Conservation (phyloP, 2,888 invertebrate genomes). For the Pseudococcus viburni region DNA sequence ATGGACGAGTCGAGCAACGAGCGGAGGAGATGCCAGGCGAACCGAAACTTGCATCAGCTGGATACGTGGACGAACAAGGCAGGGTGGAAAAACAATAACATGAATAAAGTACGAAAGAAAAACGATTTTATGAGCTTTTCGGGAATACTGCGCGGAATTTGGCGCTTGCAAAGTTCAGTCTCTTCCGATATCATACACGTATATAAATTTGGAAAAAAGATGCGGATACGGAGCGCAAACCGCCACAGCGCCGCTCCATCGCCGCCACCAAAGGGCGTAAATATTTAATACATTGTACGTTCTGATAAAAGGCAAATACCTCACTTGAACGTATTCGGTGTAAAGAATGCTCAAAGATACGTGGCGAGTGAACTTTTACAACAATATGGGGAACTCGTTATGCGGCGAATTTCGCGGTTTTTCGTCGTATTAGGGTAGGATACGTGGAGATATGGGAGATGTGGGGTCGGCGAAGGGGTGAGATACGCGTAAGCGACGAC, state of each 20-base stretch:
- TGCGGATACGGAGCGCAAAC: neutral
- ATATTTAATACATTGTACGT: neutral
- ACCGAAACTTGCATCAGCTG: neutral
- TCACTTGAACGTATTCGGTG: neutral
- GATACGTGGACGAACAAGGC: neutral
- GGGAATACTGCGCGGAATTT: slow-evolving; percentile 4
- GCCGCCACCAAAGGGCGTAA: neutral
- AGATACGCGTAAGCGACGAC: slow-evolving; percentile 25
- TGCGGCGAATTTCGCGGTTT: neutral
- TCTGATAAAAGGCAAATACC: slow-evolving; percentile 23
- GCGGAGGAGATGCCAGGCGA: neutral
- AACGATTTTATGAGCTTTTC: slow-evolving; percentile 29
- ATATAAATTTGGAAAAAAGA: slow-evolving; percentile 18
- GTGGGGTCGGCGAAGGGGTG: neutral
- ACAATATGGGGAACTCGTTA: slow-evolving; percentile 19
- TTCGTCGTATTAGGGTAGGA: neutral
- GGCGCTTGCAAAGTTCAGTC: neutral
- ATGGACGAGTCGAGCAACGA: neutral
- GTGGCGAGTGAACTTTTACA: slow-evolving; percentile 13
- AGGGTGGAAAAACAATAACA: slow-evolving; percentile 10
- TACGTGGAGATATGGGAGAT: no score
- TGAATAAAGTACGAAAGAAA: slow-evolving; percentile 31
- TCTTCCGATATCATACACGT: slow-evolving; percentile 11
- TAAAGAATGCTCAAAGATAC: slow-evolving; percentile 29
- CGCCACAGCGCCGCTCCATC: neutral